phyloP scores from a whole-genome alignment of 2,888 invertebrate species.

The Melinaea menophilus region DNA sequence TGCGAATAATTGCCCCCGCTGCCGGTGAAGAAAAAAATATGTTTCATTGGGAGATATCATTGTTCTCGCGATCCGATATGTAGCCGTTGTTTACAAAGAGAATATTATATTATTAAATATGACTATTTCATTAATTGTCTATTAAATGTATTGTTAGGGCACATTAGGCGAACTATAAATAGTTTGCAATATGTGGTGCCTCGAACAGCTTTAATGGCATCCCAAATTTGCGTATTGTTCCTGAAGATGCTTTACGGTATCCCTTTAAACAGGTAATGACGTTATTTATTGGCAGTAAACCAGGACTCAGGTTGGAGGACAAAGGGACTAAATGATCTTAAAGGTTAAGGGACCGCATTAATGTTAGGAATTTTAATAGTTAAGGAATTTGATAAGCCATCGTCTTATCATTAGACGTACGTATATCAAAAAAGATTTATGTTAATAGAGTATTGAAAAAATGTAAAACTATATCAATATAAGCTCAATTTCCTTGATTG shows the following conservation, averaged over 20 bases:
- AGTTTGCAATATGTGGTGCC: slow-evolving; percentile 54
- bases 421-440: neutral
- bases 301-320: slow-evolving; percentile 48
- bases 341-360: slow-evolving; percentile 41
- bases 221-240: slow-evolving; percentile 71
- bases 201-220: slow-evolving; percentile 66
- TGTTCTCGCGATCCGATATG: slow-evolving; percentile 35
- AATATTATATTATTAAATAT: too few species aligned
- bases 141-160: neutral
- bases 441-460: neutral
- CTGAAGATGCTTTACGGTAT: slow-evolving; percentile 59
- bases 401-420: neutral
- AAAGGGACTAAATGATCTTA: slow-evolving; percentile 58
- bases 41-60: slow-evolving; percentile 44
- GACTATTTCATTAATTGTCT: neutral
- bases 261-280: slow-evolving; percentile 68
- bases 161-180: slow-evolving; percentile 49
- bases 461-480: neutral
- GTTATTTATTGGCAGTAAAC: slow-evolving; percentile 67
- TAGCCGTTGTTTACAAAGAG: slow-evolving; percentile 1
- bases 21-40: slow-evolving; percentile 45
- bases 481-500: neutral
- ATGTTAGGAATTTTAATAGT: slow-evolving; percentile 56
- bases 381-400: slow-evolving; percentile 30
- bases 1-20: slow-evolving; percentile 73